phyloP scores from a whole-genome alignment of 2,797 vertebrate genomes.

The Phaenicophaeus curvirostris region DNA sequence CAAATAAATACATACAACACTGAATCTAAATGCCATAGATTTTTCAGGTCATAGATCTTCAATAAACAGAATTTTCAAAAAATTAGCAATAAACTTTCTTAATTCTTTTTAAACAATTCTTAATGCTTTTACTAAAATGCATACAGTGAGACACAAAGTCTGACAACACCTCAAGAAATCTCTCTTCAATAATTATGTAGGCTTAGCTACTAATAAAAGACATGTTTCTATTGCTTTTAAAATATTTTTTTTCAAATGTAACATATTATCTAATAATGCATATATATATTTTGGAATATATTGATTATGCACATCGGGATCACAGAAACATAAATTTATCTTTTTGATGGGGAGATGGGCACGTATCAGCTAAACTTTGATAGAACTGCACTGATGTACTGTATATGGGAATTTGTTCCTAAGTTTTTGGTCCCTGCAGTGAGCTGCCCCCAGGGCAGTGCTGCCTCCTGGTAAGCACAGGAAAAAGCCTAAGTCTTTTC shows the following conservation, averaged over 20 bases:
- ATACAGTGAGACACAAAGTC: neutral
- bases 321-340: neutral
- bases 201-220: neutral
- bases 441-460: fast-evolving
- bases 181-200: neutral
- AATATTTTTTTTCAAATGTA: neutral
- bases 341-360: neutral
- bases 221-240: neutral
- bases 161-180: neutral
- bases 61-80: neutral
- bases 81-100: neutral
- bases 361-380: neutral
- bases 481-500: neutral
- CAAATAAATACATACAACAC: neutral
- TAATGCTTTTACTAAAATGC: neutral
- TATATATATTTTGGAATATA: neutral
- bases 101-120: neutral
- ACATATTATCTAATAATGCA: too few species aligned
- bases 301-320: neutral
- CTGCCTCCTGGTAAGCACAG: neutral
- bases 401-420: neutral
- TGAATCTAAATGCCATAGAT: fast-evolving
- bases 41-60: neutral
- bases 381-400: neutral
- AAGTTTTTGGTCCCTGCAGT: neutral